Evolutionary conservation across 1,140 invertebrate species (phyloP), one percentile per base, ranked within the genome.

Genomic region (Chironomus tepperi): DNA sequence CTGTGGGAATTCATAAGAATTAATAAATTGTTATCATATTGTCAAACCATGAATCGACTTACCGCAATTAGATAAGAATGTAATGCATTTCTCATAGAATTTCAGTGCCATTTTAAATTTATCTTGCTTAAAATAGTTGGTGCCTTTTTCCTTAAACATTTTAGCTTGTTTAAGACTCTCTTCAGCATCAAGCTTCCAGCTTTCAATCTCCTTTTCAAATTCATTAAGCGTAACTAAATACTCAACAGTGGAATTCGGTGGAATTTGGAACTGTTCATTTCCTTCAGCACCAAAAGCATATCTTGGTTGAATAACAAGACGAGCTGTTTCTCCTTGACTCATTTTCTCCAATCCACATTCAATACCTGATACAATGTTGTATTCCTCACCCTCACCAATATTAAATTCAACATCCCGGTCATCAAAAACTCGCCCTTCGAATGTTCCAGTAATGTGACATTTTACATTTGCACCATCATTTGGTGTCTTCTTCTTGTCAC

Each of bases 111-210:
- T 76, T 72, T 84, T 81, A 77, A 88, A 91, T 79, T 96, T 94
- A 73, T 85, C 88, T 2, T 85, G 83, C 82, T 96, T 97, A 78
- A 98, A 97, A 82, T 94, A 98, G 57, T 89, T 87, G 0, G 94
- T 98, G 73, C 96, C 97, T 82, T 94, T 97, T 73, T 93, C 91
- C 84, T 98, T 98, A 65, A 88, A 90, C 6, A 91, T 84, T 81
- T 91, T 90, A 0, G 93, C 89, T 78, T 93, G 89, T 74, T 93
- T 89, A 16, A 98, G 77, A 80, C 93, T 93, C 80, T 97, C 91
- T 7, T 85, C 80, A 15, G 82, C 84, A 75, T 93, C 90, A 84
- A 98, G 86, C 42, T 90, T 87, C 94, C 94, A 98, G n/a, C 83
- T 82, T 77, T 94, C 91, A 78, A 90, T 88, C 0, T 84, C 89